A percentile compares a stretch with the other conserved stretches of the same genome.
phyloP scores from a whole-genome alignment of 2,113 vertebrate species.

The Ptilorrhoa leucosticta region DNA sequence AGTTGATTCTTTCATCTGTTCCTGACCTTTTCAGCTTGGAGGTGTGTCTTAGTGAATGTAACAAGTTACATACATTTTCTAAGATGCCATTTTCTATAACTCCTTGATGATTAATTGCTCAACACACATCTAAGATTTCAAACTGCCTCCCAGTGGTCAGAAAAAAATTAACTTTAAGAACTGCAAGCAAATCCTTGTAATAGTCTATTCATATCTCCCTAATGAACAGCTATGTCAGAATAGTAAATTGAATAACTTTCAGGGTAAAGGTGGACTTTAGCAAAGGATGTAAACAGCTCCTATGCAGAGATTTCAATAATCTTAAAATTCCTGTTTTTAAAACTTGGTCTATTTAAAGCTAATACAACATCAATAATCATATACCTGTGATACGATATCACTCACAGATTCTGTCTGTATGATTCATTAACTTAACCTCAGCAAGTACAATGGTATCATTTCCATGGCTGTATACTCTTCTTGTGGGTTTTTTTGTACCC shows the following conservation, averaged over 20 bases:
- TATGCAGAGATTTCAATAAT: not conserved
- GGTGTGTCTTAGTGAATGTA: not conserved
- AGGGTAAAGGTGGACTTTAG: not conserved
- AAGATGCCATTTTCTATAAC: not conserved
- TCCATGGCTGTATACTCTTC: not conserved
- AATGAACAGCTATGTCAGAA: not conserved
- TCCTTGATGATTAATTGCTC: not conserved
- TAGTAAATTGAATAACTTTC: not conserved
- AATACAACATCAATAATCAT: not conserved
- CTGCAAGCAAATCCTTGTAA: not conserved
- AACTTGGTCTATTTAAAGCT: not conserved
- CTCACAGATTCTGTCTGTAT: not conserved
- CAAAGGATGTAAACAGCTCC: not conserved
- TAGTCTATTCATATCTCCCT: not conserved
- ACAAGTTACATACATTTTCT: not conserved
- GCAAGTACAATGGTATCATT: not conserved
- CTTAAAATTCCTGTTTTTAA: not conserved
- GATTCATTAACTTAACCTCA: not conserved
- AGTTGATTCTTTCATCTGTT: not conserved
- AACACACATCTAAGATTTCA: not conserved
- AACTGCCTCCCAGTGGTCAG: not conserved
- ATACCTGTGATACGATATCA: not conserved
- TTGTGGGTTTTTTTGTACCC: not conserved
- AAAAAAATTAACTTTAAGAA: not conserved
- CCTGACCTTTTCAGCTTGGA: not conserved